Conservation (phyloP, 2,797 vertebrate species). For the Falco novaeseelandiae region DNA sequence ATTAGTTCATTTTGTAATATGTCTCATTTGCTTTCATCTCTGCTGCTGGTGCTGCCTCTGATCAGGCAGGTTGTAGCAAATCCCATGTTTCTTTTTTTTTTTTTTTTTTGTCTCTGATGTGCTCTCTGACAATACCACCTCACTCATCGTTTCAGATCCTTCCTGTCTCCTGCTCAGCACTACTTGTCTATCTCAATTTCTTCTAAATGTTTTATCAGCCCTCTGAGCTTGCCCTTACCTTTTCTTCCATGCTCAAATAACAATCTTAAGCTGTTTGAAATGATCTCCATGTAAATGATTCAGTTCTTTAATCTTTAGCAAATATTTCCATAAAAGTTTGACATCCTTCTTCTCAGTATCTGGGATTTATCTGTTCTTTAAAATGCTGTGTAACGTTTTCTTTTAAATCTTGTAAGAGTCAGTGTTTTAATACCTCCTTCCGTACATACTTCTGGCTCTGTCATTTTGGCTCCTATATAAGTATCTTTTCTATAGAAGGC, state of each 20-base stretch:
- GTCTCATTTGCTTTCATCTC: slow-evolving; percentile 35
- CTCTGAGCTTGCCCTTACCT: not conserved
- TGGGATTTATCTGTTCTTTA: slow-evolving; percentile 34
- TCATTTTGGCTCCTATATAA: not conserved
- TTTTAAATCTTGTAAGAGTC: not conserved
- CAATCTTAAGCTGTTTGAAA: not conserved
- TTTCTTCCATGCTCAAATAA: not conserved
- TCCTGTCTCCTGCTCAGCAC: not conserved
- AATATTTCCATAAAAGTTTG: slow-evolving; percentile 29
- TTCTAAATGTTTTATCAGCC: not conserved
- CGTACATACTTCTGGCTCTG: not conserved
- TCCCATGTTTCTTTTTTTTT: not conserved
- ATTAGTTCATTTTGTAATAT: slow-evolving; percentile 30
- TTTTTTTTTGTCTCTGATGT: not conserved
- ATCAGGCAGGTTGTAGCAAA: not conserved
- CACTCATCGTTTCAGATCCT: not conserved
- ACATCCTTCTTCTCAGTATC: not conserved
- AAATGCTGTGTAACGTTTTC: slow-evolving; percentile 1
- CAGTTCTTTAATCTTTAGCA: slow-evolving; percentile 29
- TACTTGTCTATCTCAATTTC: slow-evolving; percentile 2
- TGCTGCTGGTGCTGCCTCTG: not conserved
- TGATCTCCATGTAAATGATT: not conserved
- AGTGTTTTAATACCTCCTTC: not conserved
- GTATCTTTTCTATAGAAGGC: not conserved
- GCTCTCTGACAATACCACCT: not conserved